A percentile compares a stretch with the other conserved stretches of the same genome.
Evolutionary conservation across 2,797 vertebrate species (phyloP).

Genomic region (Acomys russatus): DNA sequence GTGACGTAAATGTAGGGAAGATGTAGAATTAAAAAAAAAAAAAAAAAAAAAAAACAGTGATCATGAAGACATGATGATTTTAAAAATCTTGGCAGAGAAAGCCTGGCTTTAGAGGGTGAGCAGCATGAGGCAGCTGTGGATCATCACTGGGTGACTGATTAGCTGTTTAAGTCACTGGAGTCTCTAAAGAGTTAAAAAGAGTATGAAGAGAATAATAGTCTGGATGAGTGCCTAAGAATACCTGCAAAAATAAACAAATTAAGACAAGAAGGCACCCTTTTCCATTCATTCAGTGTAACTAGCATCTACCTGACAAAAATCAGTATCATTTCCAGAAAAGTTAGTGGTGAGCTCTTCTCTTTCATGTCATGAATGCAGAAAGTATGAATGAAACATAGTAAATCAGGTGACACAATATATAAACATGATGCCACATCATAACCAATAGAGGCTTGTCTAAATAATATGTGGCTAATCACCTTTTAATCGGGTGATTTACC

Average conservation of each 20-base stretch:
- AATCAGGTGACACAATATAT: neutral
- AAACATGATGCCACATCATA: neutral
- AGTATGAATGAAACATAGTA: neutral
- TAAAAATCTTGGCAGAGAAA: neutral
- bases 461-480: neutral
- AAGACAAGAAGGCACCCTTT: neutral
- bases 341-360: neutral
- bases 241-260: neutral
- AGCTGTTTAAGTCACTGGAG: neutral
- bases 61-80: neutral
- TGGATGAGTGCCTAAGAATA: neutral
- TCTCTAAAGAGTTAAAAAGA: neutral
- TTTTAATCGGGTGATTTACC: neutral
- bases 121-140: neutral
- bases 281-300: neutral
- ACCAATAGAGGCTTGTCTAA: slow-evolving; percentile 5
- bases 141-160: neutral
- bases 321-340: neutral
- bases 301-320: neutral
- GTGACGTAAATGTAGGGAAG: neutral
- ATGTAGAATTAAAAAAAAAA: neutral
- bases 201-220: neutral
- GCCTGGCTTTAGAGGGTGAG: neutral
- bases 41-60: neutral
- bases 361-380: neutral